phyloP scores from a whole-genome alignment of 2,888 invertebrate species.

The Caenorhabditis sinica region DNA sequence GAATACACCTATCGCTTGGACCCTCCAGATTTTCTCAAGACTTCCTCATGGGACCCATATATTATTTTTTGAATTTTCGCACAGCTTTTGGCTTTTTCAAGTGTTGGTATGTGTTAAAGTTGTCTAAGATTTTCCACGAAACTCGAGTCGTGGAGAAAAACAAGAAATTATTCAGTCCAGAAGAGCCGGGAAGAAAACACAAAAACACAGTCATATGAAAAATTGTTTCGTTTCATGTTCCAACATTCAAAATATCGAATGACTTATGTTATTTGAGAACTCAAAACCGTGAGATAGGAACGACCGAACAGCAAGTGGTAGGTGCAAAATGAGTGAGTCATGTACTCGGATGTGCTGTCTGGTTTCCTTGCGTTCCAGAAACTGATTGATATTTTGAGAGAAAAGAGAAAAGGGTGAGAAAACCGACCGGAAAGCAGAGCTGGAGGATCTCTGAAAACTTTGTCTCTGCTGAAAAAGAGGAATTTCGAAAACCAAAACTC shows the following conservation, averaged over 20 bases:
- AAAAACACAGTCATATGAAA: slow-evolving; percentile 36
- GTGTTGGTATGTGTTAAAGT: slow-evolving; percentile 12
- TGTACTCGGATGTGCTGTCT: slow-evolving; percentile 33
- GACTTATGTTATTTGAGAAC: slow-evolving; percentile 50
- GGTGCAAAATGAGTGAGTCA: slow-evolving; percentile 47
- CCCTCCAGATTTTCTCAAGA: not conserved
- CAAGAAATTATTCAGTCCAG: slow-evolving; percentile 30
- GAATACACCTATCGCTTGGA: too few relatives aligned
- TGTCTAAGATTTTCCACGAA: slow-evolving; percentile 27
- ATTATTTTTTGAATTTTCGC: slow-evolving; percentile 18
- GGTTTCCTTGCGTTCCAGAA: slow-evolving; percentile 8
- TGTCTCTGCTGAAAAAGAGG: not conserved
- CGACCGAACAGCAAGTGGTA: slow-evolving; percentile 14
- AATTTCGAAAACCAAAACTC: slow-evolving; percentile 15
- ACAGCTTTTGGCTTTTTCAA: not conserved
- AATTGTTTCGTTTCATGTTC: slow-evolving; percentile 20
- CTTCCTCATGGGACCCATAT: slow-evolving; percentile 24
- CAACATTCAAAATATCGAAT: slow-evolving; percentile 33
- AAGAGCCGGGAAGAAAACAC: not conserved
- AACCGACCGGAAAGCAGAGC: slow-evolving; percentile 11
- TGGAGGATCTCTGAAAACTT: slow-evolving; percentile 46
- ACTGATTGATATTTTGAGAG: slow-evolving; percentile 39
- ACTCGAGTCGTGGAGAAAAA: slow-evolving; percentile 24
- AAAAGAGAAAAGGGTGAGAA: slow-evolving; percentile 36
- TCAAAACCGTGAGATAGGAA: slow-evolving; percentile 34